Evolutionary conservation across 2,113 vertebrate species (phyloP), one percentile per base, ranked within the genome.

Genomic region (Conger conger): DNA sequence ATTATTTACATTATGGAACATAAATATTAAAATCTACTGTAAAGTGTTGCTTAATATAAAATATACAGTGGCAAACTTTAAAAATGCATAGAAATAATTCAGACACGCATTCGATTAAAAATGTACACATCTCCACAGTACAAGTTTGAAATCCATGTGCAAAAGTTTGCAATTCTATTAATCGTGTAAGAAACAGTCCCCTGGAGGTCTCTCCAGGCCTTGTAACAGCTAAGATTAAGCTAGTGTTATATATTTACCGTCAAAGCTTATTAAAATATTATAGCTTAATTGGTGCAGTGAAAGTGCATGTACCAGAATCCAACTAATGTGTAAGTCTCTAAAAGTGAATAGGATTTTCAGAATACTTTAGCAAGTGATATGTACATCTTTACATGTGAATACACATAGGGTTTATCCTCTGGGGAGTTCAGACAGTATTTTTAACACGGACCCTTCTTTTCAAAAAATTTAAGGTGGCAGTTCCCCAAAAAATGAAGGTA

Each of bases 21-120:
- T 89, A 94, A 94, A 92, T 89, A 93, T 94, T 93, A 91, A 94
- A 91, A 92, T 90, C 93, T 94, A 88, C 93, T 91, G 90, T 91
- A 91, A 92, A 94, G 88, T 92, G 91, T 93, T 94, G 86, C 87
- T 90, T 93, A 90, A 90, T 92, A 94, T 92, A 95, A 94, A 94
- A 94, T 93, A 93, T 93, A 93, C 86, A 92, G 90, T 90, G 90
- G 60, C 83, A 89, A 93, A 89, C 91, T 92, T 90, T 38, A 92
- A 91, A 91, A 91, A 84, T 89, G 93, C 87, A 88, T 88, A 90
- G 87, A 91, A 93, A 89, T 89, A 87, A 87, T 90, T 76, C 89
- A 91, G 85, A 93, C 88, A 89, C 88, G 91, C 86, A 85, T 85
- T 91, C 87, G 50, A 83, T 91, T 87, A 60, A 91, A 89, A 90